Evolutionary conservation across 2,113 vertebrate genomes (phyloP), one percentile per base, ranked within the genome.

Genomic region (Semnornis frantzii): DNA sequence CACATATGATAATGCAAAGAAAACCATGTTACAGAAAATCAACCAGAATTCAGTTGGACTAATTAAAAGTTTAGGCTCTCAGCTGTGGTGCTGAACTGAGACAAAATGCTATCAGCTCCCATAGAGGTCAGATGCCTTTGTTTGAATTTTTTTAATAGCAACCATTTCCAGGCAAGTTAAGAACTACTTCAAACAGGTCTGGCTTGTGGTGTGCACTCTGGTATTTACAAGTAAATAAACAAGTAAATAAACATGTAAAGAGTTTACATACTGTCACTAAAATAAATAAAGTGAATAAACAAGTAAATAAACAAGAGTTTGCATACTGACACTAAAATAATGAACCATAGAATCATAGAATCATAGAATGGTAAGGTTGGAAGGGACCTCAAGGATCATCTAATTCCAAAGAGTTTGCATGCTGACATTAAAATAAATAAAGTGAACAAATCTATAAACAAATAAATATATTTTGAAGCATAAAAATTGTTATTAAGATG

Each of bases 161-260:
- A 30, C 7, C 10, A 7, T 31, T 72, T 18, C 17, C n/a, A 28
- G n/a, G 6, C 10, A 69, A n/a, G 18, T 39, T 72, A 44, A 78
- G 48, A 90, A 77, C 16, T 9, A 34, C 6, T 33, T 48, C 0
- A 0, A 37, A 60, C 5, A 5, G 3, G 3, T 52, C 57, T 74
- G 15, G 8, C 39, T 71, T 55, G 7, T n/a, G 12, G 57, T n/a
- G 10, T 82, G 5, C 21, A 28, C 13, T 69, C 44, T 44, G 46
- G 8, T 37, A 58, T 39, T 62, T 69, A 57, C 25, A 57, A 14
- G 15, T 39, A 39, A 39, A 39, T 39, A 39, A 24, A 78, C 19
- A 77, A 75, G 34, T 46, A 55, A 2, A 20, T 39, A 39, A 39
- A 39, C 37, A 39, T 39, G 37, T 11, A 39, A 39, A 39, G 25